Base-by-base conservation (phyloP, 2,888 invertebrate genomes). In the Pammene fasciana region DNA sequence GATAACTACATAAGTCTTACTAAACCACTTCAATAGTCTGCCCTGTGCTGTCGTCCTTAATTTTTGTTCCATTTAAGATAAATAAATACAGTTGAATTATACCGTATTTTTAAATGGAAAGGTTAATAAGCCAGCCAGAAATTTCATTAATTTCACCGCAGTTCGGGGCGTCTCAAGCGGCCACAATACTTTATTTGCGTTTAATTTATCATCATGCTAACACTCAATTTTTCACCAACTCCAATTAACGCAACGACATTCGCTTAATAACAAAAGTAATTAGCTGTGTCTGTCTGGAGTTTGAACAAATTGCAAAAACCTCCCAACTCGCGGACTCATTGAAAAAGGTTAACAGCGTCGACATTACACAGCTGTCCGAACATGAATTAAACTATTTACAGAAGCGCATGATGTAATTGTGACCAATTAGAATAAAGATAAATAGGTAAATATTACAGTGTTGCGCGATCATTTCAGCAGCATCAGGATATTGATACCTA, bases 221-320 rank as follows among this genome's bases (percentile, higher is more conserved):
- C 84, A 82, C 82, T 78, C 80, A 83, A 81, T 86, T 83, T 82
- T 81, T 86, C 82, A 85, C 79, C 80, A 72, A 78, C 76, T 80
- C 78, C 85, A 86, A 86, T 87, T 86, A 87, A 80, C 75, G 71
- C 79, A 81, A 77, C 78, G 84, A 81, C 85, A 83, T 82, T 80
- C 79, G 79, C 79, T 86, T 86, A 82, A 86, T 87, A 85, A 81
- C 79, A 86, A 85, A 83, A 82, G 79, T 82, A 83, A 86, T 86
- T 85, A 83, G 82, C 80, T 82, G 83, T 75, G 79, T 84, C 75
- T 76, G 72, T 70, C 68, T 68, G 71, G 52, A 70, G 65, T 68
- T 75, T 70, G 68, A 72, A 73, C 71, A 72, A 72, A 71, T 66
- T 73, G 71, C 67, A 64, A 71, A 66, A 70, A 72, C 70, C 70